Evolutionary conservation across 1,140 invertebrate genomes (phyloP), one percentile per base, ranked within the genome.

Genomic region (Drosophila lacertosa): DNA sequence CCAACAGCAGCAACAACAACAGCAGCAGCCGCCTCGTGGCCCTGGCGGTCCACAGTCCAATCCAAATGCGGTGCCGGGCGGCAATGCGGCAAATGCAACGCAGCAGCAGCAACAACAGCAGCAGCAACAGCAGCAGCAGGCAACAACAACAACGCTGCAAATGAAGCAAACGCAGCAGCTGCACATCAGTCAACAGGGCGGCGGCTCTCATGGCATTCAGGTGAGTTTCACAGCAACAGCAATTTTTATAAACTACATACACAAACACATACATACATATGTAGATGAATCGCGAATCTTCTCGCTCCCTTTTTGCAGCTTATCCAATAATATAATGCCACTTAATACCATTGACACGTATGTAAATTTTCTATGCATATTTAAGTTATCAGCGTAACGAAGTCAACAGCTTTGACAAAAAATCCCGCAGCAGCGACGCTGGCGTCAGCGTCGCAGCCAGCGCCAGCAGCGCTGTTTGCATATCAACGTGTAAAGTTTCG

Each of bases 151-250:
- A 2, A 94, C 93, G 6, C 81, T 97, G 72, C 96, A 97, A 91
- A 96, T 97, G 92, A 96, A 95, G 79, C 96, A 97, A 91, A 95
- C 96, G 11, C 96, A 97, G 89, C 96, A 97, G 88, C 91, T 97
- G 69, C 96, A 97, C 89, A 95, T 97, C 64, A 94, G 93, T 64
- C 96, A 96, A 82, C 94, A 95, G n/a, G 94, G 93, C 3, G 94
- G 93, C 4, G 92, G 93, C 54, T 92, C 92, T 60, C 95, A 96
- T 80, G 94, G 95, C 71, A 94, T 96, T 64, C 95, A 96, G 93
- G 95, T 96, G 62, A 92, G 92, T 90, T 10, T 10, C 29, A n/a
- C n/a, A n/a, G 26, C 26, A 29, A 29, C 26, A 29, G 9, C 26
- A 29, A 29, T 29, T 29, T 0, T 7, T 26, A 32, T 6, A 24